Evolutionary conservation across 2,797 vertebrate species (phyloP).

Genomic region (Aselliscus stoliczkanus): DNA sequence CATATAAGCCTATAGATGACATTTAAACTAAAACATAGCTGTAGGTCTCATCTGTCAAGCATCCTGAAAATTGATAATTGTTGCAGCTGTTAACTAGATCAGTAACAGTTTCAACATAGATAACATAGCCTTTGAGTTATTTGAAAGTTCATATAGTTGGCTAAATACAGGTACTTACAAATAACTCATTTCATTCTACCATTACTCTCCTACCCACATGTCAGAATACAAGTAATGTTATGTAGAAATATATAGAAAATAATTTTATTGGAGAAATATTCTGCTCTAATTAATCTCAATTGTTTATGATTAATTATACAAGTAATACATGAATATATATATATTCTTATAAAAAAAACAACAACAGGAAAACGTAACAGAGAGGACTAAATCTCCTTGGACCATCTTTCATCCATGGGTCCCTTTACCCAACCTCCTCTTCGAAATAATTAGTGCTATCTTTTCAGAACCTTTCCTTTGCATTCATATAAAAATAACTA

Average conservation of each 20-base stretch:
- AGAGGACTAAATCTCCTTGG: not conserved
- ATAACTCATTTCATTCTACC: not conserved
- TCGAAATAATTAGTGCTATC: not conserved
- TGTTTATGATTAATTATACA: constrained; percentile 4
- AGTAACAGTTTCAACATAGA: not conserved
- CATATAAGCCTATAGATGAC: not conserved
- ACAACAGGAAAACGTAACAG: not conserved
- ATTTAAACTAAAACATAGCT: not conserved
- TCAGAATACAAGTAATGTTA: not conserved
- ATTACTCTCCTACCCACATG: not conserved
- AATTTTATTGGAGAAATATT: not conserved
- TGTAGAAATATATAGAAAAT: not conserved
- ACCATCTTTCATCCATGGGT: not conserved
- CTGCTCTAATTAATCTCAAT: not conserved
- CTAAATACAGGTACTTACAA: not conserved
- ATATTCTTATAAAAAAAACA: not conserved
- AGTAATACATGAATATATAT: not conserved
- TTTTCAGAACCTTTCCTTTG: not conserved
- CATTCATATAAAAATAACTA: not conserved
- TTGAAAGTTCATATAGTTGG: not conserved
- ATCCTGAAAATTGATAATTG: not conserved
- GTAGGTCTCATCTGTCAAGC: not conserved
- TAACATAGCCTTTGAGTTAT: not conserved
- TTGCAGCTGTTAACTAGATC: not conserved
- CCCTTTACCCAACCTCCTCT: not conserved